Evolutionary conservation across 2,888 invertebrate genomes (phyloP), one percentile per base, ranked within the genome.

Genomic region (Catocala sponsa): DNA sequence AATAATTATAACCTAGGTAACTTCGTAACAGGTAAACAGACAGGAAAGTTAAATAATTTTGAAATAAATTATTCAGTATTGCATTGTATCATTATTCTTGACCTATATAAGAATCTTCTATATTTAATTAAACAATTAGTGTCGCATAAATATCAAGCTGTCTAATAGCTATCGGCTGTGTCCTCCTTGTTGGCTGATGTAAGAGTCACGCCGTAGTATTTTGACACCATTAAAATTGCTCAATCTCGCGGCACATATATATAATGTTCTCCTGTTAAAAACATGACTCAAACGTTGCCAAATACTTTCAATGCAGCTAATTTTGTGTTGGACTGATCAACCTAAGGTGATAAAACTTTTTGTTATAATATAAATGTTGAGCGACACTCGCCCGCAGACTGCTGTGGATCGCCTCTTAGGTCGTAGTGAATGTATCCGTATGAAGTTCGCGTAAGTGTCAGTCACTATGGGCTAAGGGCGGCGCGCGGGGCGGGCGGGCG

Each of bases 401-500:
- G 79, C 81, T 74, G 80, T 74, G 79, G 69, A 79, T 80, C 81
- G 82, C 85, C 85, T 76, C 83, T 82, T 85, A 81, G 86, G 76
- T 83, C 80, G 81, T 85, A 86, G 83, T 81, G 81, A 78, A 68
- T 32, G 49, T n/a, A 12, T 49, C 53, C 25, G 25, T 25, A 25
- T 25, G 25, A 25, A 25, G 25, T 25, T 25, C 25, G 25, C 25
- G 25, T 25, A 25, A 25, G 25, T 25, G 25, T 25, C 25, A 25
- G 25, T 70, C 74, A 83, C 80, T 84, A 83, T 80, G 81, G 80
- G 63, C 82, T 81, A 81, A 82, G 81, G 11, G 60, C n/a, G 71
- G 78, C 75, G 70, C 79, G 72, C 74, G 62, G 73, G 55, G 59
- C 65, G 65, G 73, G 59, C 66, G 78, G 69, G 78, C 70, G 67